A percentile compares a stretch with the other conserved stretches of the same genome.
Evolutionary conservation across 2,113 vertebrate species (phyloP).

Genomic region (Otolemur garnettii): DNA sequence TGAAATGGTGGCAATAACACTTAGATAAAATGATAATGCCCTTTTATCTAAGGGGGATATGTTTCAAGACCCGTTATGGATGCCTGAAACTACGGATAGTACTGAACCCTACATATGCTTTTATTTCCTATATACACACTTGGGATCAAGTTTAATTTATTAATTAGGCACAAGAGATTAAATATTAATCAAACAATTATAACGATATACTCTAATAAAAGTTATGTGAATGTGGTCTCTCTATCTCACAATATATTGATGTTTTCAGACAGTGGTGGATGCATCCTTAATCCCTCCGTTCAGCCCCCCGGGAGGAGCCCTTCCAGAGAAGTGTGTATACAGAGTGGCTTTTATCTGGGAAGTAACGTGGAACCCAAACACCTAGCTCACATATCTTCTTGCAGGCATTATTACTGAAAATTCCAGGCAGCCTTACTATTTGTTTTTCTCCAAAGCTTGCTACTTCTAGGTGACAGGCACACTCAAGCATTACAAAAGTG

Average conservation of each 20-base stretch:
- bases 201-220: not conserved
- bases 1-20: too few species aligned
- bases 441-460: not conserved
- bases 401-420: not conserved
- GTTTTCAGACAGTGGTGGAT: not conserved
- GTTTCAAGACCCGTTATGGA: not conserved
- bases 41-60: too few species aligned
- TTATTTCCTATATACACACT: not conserved
- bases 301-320: not conserved
- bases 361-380: not conserved
- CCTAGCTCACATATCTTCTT: not conserved
- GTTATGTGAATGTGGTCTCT: not conserved
- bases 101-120: not conserved
- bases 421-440: not conserved
- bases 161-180: not conserved
- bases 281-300: not conserved
- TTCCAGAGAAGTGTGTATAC: not conserved
- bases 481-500: too few species aligned
- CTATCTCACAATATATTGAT: not conserved
- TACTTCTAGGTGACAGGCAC: not conserved
- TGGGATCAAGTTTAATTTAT: not conserved
- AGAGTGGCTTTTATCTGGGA: not conserved
- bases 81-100: not conserved
- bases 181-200: not conserved
- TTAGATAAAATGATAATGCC: too few species aligned